Evolutionary conservation across 2,113 vertebrate species (phyloP), one percentile per base, ranked within the genome.

Genomic region (Stegostoma tigrinum): DNA sequence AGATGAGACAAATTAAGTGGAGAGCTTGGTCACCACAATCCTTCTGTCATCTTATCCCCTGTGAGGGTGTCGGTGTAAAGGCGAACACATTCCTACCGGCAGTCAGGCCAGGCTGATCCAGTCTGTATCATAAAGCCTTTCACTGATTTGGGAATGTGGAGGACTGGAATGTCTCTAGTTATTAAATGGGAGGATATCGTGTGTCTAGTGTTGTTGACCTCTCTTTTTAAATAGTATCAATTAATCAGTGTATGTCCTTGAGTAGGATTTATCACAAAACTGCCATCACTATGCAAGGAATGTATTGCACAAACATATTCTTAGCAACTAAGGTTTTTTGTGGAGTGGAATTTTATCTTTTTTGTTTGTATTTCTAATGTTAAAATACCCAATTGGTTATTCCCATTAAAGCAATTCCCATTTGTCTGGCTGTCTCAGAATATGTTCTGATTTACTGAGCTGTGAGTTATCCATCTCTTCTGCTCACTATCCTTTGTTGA

Each of bases 211-310:
- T 24, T 89, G 48, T n/a, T 91, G 61, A 66, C 17, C n/a, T n/a
- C 0, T 52, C 27, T 52, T 61, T 38, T 64, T 64, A 91, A 21
- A 17, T 34, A 64, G 52, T 27, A 34, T 66, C 89, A 34, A 67
- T 93, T 67, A 66, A 66, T 93, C 15, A 66, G 21, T 19, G 21
- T 38, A 38, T 83, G 80, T 45, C 80, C 80, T 83, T 3, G 89
- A 67, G 17, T 66, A 19, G 15, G 89, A n/a, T 15, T 34, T 15
- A 67, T 34, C 89, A 66, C 89, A 93, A 15, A 66, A 7, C 21
- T n/a, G 34, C 52, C 89, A 93, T 66, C 34, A n/a, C 89, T 93
- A 93, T 66, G 61, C 61, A 66, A 66, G 89, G 61, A 93, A 93
- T 93, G 55, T 15, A 34, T 27, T 66, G 89, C 38, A 66, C 89